These are phyloP conservation scores for Drosophila quadrilineata DNA, from an alignment of 1,140 invertebrate species.

Conservation along the genomic window DNA sequence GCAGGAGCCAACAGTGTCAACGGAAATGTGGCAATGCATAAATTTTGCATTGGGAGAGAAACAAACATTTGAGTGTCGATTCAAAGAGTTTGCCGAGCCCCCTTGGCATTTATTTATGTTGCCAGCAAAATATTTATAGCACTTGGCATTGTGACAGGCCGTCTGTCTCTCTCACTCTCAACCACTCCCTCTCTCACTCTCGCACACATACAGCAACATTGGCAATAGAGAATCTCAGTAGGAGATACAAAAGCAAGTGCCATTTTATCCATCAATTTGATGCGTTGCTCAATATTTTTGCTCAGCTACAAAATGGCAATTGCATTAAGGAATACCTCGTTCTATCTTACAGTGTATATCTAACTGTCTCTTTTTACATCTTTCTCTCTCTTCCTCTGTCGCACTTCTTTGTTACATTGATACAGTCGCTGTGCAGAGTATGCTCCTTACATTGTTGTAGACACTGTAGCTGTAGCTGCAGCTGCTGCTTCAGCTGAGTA, in stretches of 20 bases:
- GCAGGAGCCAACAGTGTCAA: conserved; percentile 10
- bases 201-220: conserved; percentile 15
- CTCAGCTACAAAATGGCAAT: conserved; percentile 63
- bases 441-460: conserved; percentile 7
- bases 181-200: background rate
- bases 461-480: conserved; percentile 62
- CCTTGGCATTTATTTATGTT: conserved; percentile 18
- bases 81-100: no score
- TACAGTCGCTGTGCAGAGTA: no score
- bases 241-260: conserved; percentile 38
- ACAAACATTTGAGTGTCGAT: background rate
- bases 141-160: conserved; percentile 2
- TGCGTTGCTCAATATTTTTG: conserved; percentile 58
- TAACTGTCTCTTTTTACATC: no score
- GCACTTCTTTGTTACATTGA: no score
- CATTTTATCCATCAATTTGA: conserved; percentile 70
- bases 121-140: conserved; percentile 36
- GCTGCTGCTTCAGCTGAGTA: background rate
- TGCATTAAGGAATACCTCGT: conserved; percentile 55
- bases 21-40: conserved; percentile 39
- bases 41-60: conserved; percentile 27
- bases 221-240: conserved; percentile 31
- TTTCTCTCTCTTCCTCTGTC: no score
- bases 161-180: background rate
- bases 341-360: no score